These are phyloP conservation scores for Vireo altiloquus DNA, from an alignment of 2,113 vertebrate species.

Conservation along the genomic window DNA sequence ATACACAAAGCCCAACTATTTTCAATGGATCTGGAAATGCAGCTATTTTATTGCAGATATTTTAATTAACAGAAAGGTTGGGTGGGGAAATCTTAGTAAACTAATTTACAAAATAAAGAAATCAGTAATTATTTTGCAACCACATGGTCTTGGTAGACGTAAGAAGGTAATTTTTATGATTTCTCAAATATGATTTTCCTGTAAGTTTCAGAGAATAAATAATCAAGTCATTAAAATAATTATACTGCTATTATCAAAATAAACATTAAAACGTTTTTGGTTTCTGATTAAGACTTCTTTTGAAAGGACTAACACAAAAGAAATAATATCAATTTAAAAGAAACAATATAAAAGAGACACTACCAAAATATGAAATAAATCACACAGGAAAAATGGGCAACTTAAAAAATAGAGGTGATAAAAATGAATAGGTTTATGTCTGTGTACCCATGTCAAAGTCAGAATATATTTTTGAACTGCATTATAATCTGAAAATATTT, in stretches of 20 bases:
- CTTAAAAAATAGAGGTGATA: background rate
- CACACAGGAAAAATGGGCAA: background rate
- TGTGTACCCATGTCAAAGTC: background rate
- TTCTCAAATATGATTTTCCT: background rate
- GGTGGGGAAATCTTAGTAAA: background rate
- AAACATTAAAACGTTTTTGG: background rate
- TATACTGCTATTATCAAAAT: conserved; percentile 2
- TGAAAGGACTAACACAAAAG: background rate
- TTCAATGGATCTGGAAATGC: background rate
- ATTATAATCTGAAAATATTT: background rate
- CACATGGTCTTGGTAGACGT: background rate
- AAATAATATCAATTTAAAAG: background rate
- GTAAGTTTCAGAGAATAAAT: conserved; percentile 8
- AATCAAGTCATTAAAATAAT: background rate
- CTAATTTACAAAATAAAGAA: background rate
- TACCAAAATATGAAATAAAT: background rate
- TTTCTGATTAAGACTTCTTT: background rate
- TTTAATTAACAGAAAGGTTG: background rate
- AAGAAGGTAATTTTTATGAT: background rate
- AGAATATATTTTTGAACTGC: background rate
- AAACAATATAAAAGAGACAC: background rate
- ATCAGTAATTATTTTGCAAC: conserved; percentile 14
- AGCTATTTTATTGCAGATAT: background rate
- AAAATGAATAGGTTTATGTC: background rate
- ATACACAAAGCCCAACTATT: background rate